Conservation (phyloP, 2,797 vertebrate genomes). For the Chelonia mydas region DNA sequence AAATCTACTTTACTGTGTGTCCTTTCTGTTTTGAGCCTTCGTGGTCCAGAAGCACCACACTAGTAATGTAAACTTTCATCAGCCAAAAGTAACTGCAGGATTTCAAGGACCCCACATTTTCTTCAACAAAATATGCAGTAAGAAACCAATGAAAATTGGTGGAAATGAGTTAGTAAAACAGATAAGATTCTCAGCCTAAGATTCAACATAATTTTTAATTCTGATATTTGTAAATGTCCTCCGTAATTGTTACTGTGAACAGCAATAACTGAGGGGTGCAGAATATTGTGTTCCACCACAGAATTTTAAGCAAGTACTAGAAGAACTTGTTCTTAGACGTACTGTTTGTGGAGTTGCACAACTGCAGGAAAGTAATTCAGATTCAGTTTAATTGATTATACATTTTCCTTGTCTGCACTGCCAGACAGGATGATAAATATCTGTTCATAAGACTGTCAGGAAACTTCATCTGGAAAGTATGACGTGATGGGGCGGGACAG, state of each 20-base stretch:
- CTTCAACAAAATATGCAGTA: not conserved
- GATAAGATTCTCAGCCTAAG: not conserved
- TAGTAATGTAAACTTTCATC: not conserved
- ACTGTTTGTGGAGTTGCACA: not conserved
- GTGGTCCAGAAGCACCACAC: not conserved
- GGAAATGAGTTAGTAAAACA: not conserved
- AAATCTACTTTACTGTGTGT: slow-evolving; percentile 75
- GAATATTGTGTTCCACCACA: not conserved
- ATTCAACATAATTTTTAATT: not conserved
- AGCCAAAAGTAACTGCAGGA: not conserved
- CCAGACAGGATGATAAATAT: not conserved
- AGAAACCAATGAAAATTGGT: not conserved
- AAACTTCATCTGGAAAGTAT: slow-evolving; percentile 5
- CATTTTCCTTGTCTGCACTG: not conserved
- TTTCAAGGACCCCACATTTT: not conserved
- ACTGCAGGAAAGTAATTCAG: not conserved
- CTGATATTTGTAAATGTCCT: not conserved
- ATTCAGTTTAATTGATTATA: not conserved
- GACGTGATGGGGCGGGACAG: not conserved
- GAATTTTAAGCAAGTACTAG: not conserved
- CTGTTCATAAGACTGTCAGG: not conserved
- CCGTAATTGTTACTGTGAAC: not conserved
- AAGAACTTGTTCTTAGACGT: not conserved
- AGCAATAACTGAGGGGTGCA: not conserved
- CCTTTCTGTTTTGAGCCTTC: slow-evolving; percentile 9